Base-by-base conservation (phyloP, 2,797 vertebrate genomes). In the Scomberomorus guttatus region DNA sequence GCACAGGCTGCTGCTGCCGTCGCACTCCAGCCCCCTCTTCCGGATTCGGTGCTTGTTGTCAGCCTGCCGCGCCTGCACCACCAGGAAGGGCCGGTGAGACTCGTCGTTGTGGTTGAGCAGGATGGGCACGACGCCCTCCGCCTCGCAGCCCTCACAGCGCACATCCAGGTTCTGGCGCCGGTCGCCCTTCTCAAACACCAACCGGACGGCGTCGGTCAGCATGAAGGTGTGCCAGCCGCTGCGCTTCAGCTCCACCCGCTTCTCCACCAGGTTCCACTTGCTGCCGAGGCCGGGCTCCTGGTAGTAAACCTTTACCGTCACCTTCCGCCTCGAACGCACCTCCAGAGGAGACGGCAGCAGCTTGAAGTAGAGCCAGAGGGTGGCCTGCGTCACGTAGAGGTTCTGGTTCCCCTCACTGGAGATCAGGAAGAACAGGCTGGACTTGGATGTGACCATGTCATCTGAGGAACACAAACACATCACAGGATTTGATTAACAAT, bases 381-480 rank as follows among this genome's bases (percentile, higher is more conserved):
- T 97, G 93, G 98, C 97, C 93, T 98, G 97, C 6, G 95, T 95
- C 88, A 97, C 97, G 18, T 95, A 93, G 81, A 99, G 95, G 91
- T 98, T 97, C 93, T 97, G 98, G 95, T 98, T 98, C 68, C 98
- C 98, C 91, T 99, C 98, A 0, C 97, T 99, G 84, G 98, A 98
- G 93, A 99, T 96, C 88, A 97, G 94, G 91, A 99, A 99, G 94
- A 97, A 97, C 70, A 99, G 95, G 89, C 97, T 97, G 81, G 98
- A 96, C 90, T 95, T 96, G 81, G 98, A 98, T 15, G 96, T 96
- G 79, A 97, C 94, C 80, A 96, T 83, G 70, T 98, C 97, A 84
- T 99, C 98, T 99, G 95, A 17, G 63, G 69, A 72, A 2, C 5
- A 69, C 2, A 60, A 42, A 55, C 52, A 84, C 29, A 80, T 1